A percentile compares a stretch with the other conserved stretches of the same genome.
phyloP scores from a whole-genome alignment of 2,888 invertebrate genomes.

The Fragum whitleyi region DNA sequence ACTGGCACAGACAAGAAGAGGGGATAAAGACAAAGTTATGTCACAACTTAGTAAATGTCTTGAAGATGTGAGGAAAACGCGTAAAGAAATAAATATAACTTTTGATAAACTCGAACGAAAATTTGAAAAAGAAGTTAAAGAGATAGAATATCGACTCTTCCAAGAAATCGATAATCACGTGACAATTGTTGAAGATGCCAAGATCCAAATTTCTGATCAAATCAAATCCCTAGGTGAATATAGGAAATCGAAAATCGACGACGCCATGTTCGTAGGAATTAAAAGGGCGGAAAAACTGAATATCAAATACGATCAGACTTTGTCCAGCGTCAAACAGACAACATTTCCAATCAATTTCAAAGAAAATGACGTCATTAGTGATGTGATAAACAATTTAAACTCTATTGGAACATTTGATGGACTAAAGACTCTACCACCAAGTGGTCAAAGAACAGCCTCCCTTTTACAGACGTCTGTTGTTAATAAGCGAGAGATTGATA shows the following conservation, averaged over 20 bases:
- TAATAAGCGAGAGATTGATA: not conserved
- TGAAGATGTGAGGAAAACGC: not conserved
- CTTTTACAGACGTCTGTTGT: not conserved
- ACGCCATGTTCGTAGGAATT: conserved; percentile 10
- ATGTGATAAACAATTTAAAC: not conserved
- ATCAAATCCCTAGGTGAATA: not conserved
- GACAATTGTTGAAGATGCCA: not conserved
- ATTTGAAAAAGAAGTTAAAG: not conserved
- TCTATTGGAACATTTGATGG: not conserved
- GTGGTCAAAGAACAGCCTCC: not conserved
- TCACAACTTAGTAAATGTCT: conserved; percentile 1
- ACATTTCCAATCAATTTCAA: not conserved
- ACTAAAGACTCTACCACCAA: not conserved
- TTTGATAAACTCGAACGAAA: not conserved
- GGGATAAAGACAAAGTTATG: not conserved
- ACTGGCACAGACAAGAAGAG: not conserved
- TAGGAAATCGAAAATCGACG: not conserved
- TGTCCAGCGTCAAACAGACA: not conserved
- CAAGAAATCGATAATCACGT: conserved; percentile 8
- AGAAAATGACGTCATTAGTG: not conserved
- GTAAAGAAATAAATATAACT: not conserved
- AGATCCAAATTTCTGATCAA: not conserved
- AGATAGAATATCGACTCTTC: not conserved
- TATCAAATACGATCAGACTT: not conserved
- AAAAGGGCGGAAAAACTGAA: not conserved